phyloP scores from a whole-genome alignment of 2,888 invertebrate species.

The Troides helena region DNA sequence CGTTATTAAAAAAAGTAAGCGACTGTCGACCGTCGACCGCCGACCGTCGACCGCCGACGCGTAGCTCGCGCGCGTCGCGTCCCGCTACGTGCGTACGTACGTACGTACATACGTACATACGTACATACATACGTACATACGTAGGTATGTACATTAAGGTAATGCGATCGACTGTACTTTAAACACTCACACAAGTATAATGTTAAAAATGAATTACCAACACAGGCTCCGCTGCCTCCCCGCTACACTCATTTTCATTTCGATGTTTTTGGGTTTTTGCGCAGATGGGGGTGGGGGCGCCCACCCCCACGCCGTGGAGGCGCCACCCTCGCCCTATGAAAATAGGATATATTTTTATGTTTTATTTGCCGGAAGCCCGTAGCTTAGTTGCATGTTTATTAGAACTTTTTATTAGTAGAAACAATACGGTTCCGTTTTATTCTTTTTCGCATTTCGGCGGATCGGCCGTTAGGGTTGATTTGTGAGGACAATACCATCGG shows the following conservation, averaged over 20 bases:
- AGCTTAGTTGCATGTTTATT: constrained; percentile 81
- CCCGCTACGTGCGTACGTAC: too few species aligned
- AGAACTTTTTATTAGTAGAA: constrained; percentile 80
- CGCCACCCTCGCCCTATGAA: constrained; percentile 75
- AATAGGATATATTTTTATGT: constrained; percentile 81
- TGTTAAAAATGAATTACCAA: constrained; percentile 81
- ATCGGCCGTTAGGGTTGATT: constrained; percentile 53
- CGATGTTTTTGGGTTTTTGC: constrained; percentile 81
- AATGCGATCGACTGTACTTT: constrained; percentile 69
- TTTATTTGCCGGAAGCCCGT: constrained; percentile 79
- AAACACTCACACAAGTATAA: constrained; percentile 78
- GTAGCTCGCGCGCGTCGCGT: too few species aligned
- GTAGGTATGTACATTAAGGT: constrained; percentile 33
- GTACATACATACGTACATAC: too few species aligned
- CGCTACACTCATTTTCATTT: constrained; percentile 80
- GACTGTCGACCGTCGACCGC: constrained; percentile 3
- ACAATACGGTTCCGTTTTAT: constrained; percentile 49
- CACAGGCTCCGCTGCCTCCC: constrained; percentile 68
- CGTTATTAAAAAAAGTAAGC: constrained; percentile 6
- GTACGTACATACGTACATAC: too few species aligned
- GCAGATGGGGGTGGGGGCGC: constrained; percentile 60
- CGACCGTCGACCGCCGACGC: too few species aligned
- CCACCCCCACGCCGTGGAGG: constrained; percentile 41
- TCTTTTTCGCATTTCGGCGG: constrained; percentile 46
- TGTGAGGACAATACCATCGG: constrained; percentile 62